Percentiles rank a stretch among this genome's conserved stretches.
phyloP scores from a whole-genome alignment of 2,888 invertebrate genomes.

The Carcina quercana region DNA sequence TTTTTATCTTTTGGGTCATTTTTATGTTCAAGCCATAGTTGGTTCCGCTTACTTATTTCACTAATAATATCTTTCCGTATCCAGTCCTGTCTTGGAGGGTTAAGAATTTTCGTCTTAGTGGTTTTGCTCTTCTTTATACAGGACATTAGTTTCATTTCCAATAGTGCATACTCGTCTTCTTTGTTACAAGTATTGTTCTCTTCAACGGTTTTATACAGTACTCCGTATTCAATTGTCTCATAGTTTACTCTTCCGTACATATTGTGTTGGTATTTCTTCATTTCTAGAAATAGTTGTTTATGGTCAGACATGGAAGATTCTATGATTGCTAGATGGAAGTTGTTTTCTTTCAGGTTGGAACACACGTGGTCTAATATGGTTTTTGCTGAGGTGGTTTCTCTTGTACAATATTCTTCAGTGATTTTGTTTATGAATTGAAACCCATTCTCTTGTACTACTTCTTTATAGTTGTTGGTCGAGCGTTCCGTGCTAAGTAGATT shows the following conservation, averaged over 20 bases:
- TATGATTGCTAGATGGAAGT: constrained; percentile 12
- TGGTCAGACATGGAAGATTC: constrained; percentile 12
- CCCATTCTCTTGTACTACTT: constrained; percentile 6
- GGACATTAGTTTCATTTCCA: too few relatives aligned
- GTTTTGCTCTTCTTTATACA: too few relatives aligned
- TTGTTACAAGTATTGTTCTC: too few relatives aligned
- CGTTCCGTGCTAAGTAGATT: not conserved
- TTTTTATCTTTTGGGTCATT: too few relatives aligned
- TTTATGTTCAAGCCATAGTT: too few relatives aligned
- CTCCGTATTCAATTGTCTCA: not conserved
- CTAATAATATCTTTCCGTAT: too few relatives aligned
- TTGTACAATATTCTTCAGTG: constrained; percentile 10
- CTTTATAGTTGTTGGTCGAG: not conserved
- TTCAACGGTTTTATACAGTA: constrained; percentile 1
- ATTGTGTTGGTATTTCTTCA: constrained; percentile 1
- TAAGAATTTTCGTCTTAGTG: too few relatives aligned
- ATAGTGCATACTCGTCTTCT: too few relatives aligned
- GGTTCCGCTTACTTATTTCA: too few relatives aligned
- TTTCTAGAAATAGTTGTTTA: constrained; percentile 1
- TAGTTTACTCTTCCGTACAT: not conserved
- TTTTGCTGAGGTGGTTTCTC: constrained; percentile 9
- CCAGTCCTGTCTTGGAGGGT: too few relatives aligned
- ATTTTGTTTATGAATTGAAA: constrained; percentile 12
- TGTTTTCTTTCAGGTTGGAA: constrained; percentile 10
- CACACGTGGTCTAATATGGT: constrained; percentile 15